Evolutionary conservation across 1,140 invertebrate species (phyloP).

Genomic region (Thereuonema tuberculata): DNA sequence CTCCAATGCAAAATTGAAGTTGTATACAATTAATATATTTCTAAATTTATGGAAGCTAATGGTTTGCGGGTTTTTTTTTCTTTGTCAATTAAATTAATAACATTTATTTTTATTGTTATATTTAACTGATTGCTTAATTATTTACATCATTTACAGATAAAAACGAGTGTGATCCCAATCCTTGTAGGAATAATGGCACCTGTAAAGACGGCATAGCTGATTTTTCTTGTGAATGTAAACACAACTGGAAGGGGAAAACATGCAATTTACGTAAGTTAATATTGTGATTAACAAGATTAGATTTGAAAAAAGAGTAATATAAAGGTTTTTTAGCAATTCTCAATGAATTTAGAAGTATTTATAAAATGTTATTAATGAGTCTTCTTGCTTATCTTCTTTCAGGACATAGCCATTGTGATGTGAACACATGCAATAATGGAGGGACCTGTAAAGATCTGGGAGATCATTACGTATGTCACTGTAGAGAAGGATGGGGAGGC

Average conservation of each 20-base stretch:
- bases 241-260: constrained; percentile 65
- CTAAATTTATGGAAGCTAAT: too few species aligned
- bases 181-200: constrained; percentile 26
- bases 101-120: neutral
- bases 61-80: neutral
- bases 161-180: constrained; percentile 24
- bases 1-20: too few species aligned
- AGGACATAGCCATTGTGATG: constrained; percentile 29
- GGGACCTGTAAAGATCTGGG: constrained; percentile 50
- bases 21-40: too few species aligned
- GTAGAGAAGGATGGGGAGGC: constrained; percentile 49
- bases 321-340: too few species aligned
- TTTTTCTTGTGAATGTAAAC: constrained; percentile 31
- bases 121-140: neutral
- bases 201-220: constrained; percentile 24
- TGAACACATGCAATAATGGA: constrained; percentile 30
- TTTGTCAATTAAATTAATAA: too few species aligned
- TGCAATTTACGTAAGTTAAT: constrained; percentile 47
- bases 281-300: too few species aligned
- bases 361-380: too few species aligned
- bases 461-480: constrained; percentile 46
- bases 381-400: neutral
- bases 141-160: constrained; percentile 22
- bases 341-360: too few species aligned
- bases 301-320: too few species aligned